These are phyloP conservation scores for Chascanopsetta lugubris DNA, from an alignment of 2,113 vertebrate species.

Conservation along the genomic window DNA sequence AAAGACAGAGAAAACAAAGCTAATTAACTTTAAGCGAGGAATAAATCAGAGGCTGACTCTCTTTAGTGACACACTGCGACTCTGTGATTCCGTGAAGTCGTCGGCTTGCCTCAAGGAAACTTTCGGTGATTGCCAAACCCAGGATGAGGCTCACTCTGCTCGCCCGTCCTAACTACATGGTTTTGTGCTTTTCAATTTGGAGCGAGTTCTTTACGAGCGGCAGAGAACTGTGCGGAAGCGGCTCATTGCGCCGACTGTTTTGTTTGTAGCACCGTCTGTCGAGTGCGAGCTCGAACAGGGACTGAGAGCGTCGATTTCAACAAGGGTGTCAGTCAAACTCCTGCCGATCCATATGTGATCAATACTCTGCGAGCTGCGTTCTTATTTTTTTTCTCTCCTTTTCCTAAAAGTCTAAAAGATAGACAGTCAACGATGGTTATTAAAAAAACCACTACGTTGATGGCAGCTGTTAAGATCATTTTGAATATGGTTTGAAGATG, in stretches of 20 bases:
- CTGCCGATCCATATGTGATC: constrained; percentile 22
- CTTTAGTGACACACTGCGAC: constrained; percentile 9
- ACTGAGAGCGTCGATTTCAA: constrained; percentile 34
- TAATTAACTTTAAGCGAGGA: constrained; percentile 32
- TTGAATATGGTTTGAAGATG: too few species aligned
- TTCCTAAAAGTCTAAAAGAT: too few species aligned
- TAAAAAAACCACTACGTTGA: too few species aligned
- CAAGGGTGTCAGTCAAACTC: constrained; percentile 37
- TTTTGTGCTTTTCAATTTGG: constrained; percentile 67
- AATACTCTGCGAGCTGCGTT: too few species aligned
- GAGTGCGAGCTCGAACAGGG: not conserved
- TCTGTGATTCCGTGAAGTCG: constrained; percentile 34
- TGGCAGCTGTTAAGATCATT: too few species aligned
- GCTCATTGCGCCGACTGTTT: constrained; percentile 52
- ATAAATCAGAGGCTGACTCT: constrained; percentile 13
- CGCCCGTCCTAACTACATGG: constrained; percentile 33
- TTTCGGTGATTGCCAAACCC: constrained; percentile 52
- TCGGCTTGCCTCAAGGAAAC: constrained; percentile 51
- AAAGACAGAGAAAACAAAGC: constrained; percentile 6
- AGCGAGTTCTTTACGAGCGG: constrained; percentile 42
- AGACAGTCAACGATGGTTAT: too few species aligned
- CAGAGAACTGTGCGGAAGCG: constrained; percentile 37
- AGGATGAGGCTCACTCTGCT: constrained; percentile 12
- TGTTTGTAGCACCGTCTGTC: constrained; percentile 44
- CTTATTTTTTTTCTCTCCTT: too few species aligned